phyloP scores from a whole-genome alignment of 2,888 invertebrate genomes.

The Xylophagus ater region DNA sequence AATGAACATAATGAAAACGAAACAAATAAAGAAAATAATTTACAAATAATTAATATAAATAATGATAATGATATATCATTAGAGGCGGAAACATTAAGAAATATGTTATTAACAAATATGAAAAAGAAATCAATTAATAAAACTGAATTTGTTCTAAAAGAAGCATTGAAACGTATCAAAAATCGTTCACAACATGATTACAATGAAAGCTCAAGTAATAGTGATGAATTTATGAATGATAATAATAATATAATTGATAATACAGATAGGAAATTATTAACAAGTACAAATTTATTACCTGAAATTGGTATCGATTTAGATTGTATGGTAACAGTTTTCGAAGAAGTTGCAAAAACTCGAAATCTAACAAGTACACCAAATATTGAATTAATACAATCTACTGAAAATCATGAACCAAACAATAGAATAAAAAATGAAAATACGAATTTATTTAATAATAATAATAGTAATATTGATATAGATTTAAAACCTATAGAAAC shows the following conservation, averaged over 20 bases:
- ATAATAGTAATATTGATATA: too few relatives aligned
- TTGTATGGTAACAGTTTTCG: neutral
- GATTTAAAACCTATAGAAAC: too few relatives aligned
- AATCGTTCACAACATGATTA: conserved; percentile 1
- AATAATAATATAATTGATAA: neutral
- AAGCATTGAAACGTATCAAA: conserved; percentile 31
- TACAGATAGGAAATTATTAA: neutral
- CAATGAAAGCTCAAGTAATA: neutral
- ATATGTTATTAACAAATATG: conserved; percentile 26
- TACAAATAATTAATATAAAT: conserved; percentile 2
- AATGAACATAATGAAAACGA: conserved; percentile 1
- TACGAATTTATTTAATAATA: too few relatives aligned
- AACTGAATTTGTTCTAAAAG: conserved; percentile 26
- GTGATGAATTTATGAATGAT: neutral
- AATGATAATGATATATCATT: conserved; percentile 5
- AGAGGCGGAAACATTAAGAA: conserved; percentile 25
- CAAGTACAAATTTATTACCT: neutral
- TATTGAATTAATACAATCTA: too few relatives aligned
- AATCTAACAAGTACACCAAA: too few relatives aligned
- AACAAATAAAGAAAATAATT: neutral
- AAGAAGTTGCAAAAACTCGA: neutral
- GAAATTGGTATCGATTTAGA: neutral
- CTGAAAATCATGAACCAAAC: too few relatives aligned
- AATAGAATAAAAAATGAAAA: too few relatives aligned
- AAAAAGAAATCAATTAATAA: conserved; percentile 20